Evolutionary conservation across 2,113 vertebrate genomes (phyloP).

Genomic region (Mola mola): DNA sequence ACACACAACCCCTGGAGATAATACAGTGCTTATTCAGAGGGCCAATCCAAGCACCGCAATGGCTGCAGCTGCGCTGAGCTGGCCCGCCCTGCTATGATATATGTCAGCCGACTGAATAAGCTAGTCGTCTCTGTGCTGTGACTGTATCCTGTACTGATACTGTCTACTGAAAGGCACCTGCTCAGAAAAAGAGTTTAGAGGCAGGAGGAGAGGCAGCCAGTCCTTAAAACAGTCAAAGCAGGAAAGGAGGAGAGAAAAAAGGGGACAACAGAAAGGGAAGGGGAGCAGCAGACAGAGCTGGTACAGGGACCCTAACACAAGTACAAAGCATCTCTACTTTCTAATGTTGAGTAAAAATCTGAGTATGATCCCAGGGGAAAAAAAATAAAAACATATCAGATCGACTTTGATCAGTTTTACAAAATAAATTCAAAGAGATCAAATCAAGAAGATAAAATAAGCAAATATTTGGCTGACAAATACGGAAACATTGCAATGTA

Average conservation of each 20-base stretch:
- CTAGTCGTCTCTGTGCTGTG: slow-evolving; percentile 39
- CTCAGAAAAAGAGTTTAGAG: slow-evolving; percentile 71
- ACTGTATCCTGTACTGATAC: slow-evolving; percentile 43
- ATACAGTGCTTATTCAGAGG: slow-evolving; percentile 60
- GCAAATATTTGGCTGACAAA: slow-evolving; percentile 16
- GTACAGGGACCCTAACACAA: slow-evolving; percentile 20
- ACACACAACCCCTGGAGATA: slow-evolving; percentile 36
- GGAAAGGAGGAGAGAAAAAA: slow-evolving; percentile 37
- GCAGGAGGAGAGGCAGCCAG: slow-evolving; percentile 72
- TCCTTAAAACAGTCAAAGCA: slow-evolving; percentile 67
- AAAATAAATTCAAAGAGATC: slow-evolving; percentile 15
- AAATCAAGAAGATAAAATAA: slow-evolving; percentile 7
- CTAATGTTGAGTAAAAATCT: slow-evolving; percentile 5
- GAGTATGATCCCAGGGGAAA: not conserved
- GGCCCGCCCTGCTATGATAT: slow-evolving; percentile 7
- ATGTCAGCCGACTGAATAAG: slow-evolving; percentile 54
- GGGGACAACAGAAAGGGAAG: slow-evolving; percentile 61
- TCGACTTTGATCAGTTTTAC: too few relatives aligned
- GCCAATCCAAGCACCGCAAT: not conserved
- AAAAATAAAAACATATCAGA: too few relatives aligned
- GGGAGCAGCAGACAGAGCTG: slow-evolving; percentile 44
- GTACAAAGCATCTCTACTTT: slow-evolving; percentile 6
- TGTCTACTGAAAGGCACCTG: slow-evolving; percentile 68
- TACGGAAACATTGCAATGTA: slow-evolving; percentile 15
- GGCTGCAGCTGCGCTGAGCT: too few relatives aligned